phyloP scores from a whole-genome alignment of 92 coral and sea anemone species.

The Umimayanthus kanabou region DNA sequence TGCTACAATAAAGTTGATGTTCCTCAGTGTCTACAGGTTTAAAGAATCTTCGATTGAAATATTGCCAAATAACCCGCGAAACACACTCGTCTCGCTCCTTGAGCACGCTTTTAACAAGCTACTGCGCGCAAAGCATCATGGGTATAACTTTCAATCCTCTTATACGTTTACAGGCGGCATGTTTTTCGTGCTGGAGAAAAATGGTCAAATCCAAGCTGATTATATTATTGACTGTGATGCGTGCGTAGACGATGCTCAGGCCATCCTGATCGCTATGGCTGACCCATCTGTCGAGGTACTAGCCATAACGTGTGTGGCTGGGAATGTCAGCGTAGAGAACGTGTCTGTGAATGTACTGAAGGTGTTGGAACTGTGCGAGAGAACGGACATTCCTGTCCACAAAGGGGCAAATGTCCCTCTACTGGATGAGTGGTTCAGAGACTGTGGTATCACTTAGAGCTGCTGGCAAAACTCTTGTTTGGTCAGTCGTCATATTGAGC shows the following conservation, averaged over 20 bases:
- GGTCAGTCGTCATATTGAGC: no score
- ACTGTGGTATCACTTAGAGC: no score
- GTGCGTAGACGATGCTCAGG: conserved; percentile 91
- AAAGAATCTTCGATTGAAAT: no score
- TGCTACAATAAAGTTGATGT: no score
- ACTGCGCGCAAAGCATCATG: no score
- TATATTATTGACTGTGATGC: conserved; percentile 91
- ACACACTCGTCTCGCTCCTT: no score
- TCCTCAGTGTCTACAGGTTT: no score
- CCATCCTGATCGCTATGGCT: conserved; percentile 74
- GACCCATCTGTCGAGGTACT: conserved; percentile 68
- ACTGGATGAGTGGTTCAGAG: conserved; percentile 71
- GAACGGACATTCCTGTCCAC: conserved; percentile 89
- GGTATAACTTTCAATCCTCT: no score
- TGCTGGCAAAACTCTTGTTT: no score
- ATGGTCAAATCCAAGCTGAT: conserved; percentile 75
- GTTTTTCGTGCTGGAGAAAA: background rate
- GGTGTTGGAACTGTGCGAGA: conserved; percentile 66
- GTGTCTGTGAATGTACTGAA: conserved; percentile 81
- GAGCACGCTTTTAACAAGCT: no score
- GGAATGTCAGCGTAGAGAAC: conserved; percentile 66
- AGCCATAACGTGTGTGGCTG: conserved; percentile 89
- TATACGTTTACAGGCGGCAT: no score
- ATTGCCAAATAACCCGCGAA: no score
- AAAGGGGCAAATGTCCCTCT: conserved; percentile 80